Conservation (phyloP, 1,140 invertebrate genomes). For the Batillaria attramentaria region DNA sequence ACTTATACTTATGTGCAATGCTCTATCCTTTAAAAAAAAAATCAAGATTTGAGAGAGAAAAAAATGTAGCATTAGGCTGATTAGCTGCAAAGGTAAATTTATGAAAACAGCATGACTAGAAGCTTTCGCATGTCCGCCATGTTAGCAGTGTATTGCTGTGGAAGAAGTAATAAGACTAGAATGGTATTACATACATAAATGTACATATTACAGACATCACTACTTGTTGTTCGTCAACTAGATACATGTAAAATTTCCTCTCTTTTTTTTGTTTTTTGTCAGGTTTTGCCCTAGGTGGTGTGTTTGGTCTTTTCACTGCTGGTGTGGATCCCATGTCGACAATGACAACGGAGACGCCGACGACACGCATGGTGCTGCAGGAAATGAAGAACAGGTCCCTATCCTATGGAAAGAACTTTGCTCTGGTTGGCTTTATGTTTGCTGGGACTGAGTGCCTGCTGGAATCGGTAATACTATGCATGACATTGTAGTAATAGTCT, state of each 20-base stretch:
- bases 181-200: not conserved
- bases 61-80: too few relatives aligned
- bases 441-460: slow-evolving; percentile 93
- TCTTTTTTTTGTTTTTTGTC: slow-evolving; percentile 11
- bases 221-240: not conserved
- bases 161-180: not conserved
- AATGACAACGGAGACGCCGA: slow-evolving; percentile 77
- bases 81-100: not conserved
- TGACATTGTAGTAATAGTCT: too few relatives aligned
- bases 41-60: too few relatives aligned
- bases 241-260: not conserved
- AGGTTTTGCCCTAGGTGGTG: slow-evolving; percentile 93
- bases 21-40: too few relatives aligned
- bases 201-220: not conserved
- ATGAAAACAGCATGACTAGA: not conserved
- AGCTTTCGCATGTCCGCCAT: not conserved
- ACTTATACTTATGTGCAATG: too few relatives aligned
- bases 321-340: slow-evolving; percentile 92
- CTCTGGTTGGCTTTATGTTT: slow-evolving; percentile 93
- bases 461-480: slow-evolving; percentile 84
- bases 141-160: not conserved
- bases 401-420: slow-evolving; percentile 98
- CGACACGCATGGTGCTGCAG: slow-evolving; percentile 72
- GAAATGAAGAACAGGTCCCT: slow-evolving; percentile 94
- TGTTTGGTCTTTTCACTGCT: slow-evolving; percentile 94